phyloP scores from a whole-genome alignment of 2,113 vertebrate species.

The Heterocephalus glaber region DNA sequence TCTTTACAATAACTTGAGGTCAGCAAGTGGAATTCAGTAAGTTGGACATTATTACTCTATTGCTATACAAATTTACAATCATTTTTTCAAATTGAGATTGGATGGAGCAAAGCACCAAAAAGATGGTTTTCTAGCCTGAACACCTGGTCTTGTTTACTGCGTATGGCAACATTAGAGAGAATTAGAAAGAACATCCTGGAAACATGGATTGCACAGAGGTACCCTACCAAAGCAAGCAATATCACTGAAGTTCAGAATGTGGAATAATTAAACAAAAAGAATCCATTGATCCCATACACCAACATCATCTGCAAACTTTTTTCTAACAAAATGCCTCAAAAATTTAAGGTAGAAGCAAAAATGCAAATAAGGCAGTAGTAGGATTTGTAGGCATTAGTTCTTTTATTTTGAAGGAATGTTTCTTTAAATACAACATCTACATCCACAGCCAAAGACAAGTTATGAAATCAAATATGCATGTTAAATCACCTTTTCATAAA shows the following conservation, averaged over 20 bases:
- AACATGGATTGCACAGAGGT: neutral
- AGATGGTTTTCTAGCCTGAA: neutral
- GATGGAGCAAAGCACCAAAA: neutral
- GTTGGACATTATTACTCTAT: neutral
- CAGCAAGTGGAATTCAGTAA: neutral
- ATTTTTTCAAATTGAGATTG: neutral
- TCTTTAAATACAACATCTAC: constrained; percentile 18
- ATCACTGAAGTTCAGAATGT: constrained; percentile 14
- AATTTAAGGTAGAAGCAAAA: neutral
- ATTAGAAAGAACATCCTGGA: constrained; percentile 2
- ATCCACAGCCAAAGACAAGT: neutral
- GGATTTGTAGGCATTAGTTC: neutral
- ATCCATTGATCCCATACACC: neutral
- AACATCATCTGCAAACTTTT: neutral
- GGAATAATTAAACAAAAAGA: neutral
- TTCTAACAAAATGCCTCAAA: neutral
- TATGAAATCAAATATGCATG: neutral
- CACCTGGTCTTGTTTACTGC: neutral
- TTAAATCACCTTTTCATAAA: neutral
- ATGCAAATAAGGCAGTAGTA: neutral
- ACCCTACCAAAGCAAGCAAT: neutral
- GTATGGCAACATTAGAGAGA: neutral
- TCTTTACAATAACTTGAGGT: neutral
- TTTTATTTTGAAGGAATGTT: neutral
- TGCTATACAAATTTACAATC: neutral